These are phyloP conservation scores for Andricus curvator DNA, from an alignment of 2,888 invertebrate species.

Conservation along the genomic window DNA sequence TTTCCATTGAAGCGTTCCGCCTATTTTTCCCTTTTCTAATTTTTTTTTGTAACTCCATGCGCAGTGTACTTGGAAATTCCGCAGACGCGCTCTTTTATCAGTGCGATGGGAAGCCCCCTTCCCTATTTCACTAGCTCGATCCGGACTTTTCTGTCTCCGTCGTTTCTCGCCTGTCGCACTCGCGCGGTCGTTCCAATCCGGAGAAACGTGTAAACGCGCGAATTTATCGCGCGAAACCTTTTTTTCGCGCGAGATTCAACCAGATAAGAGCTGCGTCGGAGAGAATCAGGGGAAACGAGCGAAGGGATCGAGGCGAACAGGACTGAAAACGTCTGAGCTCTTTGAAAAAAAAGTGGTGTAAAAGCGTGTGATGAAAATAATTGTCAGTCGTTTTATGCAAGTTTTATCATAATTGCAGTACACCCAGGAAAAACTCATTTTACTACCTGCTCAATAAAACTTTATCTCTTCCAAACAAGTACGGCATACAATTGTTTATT, in stretches of 20 bases:
- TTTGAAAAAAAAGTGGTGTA: slow-evolving; percentile 23
- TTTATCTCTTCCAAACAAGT: neutral
- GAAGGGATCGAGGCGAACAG: slow-evolving; percentile 18
- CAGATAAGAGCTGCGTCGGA: slow-evolving; percentile 46
- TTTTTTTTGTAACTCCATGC: slow-evolving; percentile 29
- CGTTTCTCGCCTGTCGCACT: slow-evolving; percentile 25
- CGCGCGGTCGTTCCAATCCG: slow-evolving; percentile 33
- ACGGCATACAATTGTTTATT: neutral
- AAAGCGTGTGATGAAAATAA: slow-evolving; percentile 32
- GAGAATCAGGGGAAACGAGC: slow-evolving; percentile 43
- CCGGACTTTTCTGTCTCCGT: slow-evolving; percentile 25
- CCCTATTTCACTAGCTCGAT: neutral
- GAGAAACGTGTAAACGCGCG: slow-evolving; percentile 41
- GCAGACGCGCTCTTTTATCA: slow-evolving; percentile 23
- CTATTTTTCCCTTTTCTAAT: slow-evolving; percentile 6
- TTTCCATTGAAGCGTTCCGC: slow-evolving; percentile 40
- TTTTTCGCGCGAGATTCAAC: slow-evolving; percentile 49
- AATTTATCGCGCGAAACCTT: slow-evolving; percentile 50
- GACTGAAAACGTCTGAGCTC: slow-evolving; percentile 18
- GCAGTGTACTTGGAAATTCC: slow-evolving; percentile 24
- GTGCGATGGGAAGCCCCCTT: slow-evolving; percentile 13
- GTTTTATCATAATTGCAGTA: slow-evolving; percentile 16
- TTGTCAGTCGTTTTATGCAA: slow-evolving; percentile 16
- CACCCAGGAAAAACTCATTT: neutral
- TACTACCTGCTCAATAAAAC: neutral